These are phyloP conservation scores for Hylia prasina DNA, from an alignment of 2,113 vertebrate genomes.

Conservation along the genomic window DNA sequence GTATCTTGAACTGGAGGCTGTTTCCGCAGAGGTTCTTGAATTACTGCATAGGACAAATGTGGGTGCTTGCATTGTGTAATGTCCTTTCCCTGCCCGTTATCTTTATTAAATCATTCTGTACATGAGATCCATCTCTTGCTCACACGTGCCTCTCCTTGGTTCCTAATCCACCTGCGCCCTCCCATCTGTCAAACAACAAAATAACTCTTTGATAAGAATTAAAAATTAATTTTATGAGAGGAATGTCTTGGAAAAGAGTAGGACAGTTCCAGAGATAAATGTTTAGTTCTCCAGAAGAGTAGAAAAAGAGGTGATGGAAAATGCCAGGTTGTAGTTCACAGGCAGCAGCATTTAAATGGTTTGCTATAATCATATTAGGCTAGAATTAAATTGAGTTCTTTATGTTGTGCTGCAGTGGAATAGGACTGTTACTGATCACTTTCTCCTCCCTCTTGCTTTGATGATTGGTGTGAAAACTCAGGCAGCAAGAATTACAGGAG, in stretches of 20 bases:
- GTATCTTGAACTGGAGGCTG: background rate
- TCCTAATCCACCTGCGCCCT: background rate
- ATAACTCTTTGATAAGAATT: background rate
- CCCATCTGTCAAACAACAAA: background rate
- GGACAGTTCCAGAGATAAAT: background rate
- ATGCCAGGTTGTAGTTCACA: conserved; percentile 52
- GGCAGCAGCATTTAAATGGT: conserved; percentile 60
- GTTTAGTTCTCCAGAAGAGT: background rate
- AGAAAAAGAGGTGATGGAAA: conserved; percentile 50
- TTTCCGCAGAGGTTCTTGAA: background rate
- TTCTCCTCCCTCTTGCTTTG: conserved; percentile 47
- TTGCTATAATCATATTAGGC: conserved; percentile 67
- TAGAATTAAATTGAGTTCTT: conserved; percentile 48
- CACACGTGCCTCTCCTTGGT: background rate
- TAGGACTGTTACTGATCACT: conserved; percentile 26
- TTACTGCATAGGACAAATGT: conserved; percentile 15
- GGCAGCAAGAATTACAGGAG: background rate
- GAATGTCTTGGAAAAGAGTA: background rate
- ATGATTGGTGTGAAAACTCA: conserved; percentile 13
- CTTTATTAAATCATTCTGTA: conserved; percentile 19
- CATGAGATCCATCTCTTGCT: background rate
- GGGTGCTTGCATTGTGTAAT: background rate
- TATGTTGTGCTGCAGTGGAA: conserved; percentile 47
- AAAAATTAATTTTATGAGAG: background rate
- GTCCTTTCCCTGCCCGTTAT: background rate